Conservation (phyloP, 2,888 invertebrate species). For the Noctua comes region DNA sequence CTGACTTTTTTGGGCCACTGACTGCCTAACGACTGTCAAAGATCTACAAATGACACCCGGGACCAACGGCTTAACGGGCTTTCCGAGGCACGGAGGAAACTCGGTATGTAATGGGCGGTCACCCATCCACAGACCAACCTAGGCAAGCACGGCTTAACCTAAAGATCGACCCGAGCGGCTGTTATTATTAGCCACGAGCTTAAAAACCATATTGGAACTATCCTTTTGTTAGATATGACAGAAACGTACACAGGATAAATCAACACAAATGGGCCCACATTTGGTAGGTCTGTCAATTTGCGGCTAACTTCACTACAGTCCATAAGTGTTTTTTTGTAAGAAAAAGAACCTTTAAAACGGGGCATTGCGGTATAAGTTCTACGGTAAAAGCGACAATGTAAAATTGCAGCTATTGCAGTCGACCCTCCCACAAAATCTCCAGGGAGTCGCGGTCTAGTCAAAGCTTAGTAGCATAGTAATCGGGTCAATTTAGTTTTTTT, state of each 20-base stretch:
- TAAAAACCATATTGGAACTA: too few species aligned
- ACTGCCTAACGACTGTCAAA: too few species aligned
- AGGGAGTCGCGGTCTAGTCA: neutral
- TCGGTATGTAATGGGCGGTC: too few species aligned
- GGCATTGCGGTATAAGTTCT: neutral
- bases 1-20: too few species aligned
- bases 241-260: neutral
- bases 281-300: neutral
- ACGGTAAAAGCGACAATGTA: constrained; percentile 9
- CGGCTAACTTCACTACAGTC: neutral
- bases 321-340: neutral
- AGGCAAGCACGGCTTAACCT: too few species aligned
- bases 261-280: neutral
- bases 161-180: too few species aligned
- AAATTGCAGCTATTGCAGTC: constrained; percentile 29
- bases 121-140: too few species aligned
- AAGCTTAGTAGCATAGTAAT: constrained; percentile 23
- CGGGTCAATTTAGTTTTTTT: constrained; percentile 4
- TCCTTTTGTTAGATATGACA: too few species aligned
- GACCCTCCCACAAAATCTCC: constrained; percentile 7
- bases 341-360: neutral
- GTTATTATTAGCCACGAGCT: too few species aligned
- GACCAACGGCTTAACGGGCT: too few species aligned
- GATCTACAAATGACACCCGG: too few species aligned
- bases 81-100: too few species aligned